Evolutionary conservation across 2,888 invertebrate species (phyloP), one percentile per base, ranked within the genome.

Genomic region (Trimorus sp.): DNA sequence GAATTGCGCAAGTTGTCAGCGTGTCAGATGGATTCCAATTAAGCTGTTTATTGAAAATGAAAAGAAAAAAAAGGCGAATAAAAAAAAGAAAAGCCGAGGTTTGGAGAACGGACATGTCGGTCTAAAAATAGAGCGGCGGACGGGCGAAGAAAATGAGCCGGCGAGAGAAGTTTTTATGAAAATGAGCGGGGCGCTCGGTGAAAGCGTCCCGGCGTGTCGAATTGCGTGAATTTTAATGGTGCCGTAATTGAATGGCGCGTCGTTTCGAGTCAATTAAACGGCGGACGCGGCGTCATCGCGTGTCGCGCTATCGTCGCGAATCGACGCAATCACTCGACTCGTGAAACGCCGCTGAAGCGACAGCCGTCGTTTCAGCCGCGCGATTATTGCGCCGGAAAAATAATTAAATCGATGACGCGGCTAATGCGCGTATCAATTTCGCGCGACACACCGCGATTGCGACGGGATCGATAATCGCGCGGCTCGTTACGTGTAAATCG

Each of bases 161-260:
- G 59, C 15, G 40, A 26, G 36, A 15, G 26, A 36, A 12, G 12
- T 48, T 48, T 48, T 48, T n/a, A n/a, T n/a, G n/a, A n/a, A n/a
- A n/a, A n/a, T n/a, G n/a, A n/a, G n/a, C n/a, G n/a, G n/a, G n/a
- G n/a, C n/a, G 36, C 15, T 48, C 42, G 59, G 78, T 71, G 78
- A 78, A 78, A 78, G 78, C 66, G 56, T 54, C 53, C 36, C 51
- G 53, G 58, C 59, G 48, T 79, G 66, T 70, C 78, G 42, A 63
- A 60, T 75, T 51, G 75, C 75, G 58, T 71, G 78, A 66, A 73
- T 79, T 79, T 73, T 73, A 54, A 79, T 48, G 66, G 60, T 42
- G 51, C 16, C 38, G 71, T 71, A 71, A 78, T 71, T 65, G 71
- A 58, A 70, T 78, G 59, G 53, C 60, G 12, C 12, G 66, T 75